A percentile compares a stretch with the other conserved stretches of the same genome.
Evolutionary conservation across 1,140 invertebrate species (phyloP).

Genomic region (Aphelinus atriplicis): DNA sequence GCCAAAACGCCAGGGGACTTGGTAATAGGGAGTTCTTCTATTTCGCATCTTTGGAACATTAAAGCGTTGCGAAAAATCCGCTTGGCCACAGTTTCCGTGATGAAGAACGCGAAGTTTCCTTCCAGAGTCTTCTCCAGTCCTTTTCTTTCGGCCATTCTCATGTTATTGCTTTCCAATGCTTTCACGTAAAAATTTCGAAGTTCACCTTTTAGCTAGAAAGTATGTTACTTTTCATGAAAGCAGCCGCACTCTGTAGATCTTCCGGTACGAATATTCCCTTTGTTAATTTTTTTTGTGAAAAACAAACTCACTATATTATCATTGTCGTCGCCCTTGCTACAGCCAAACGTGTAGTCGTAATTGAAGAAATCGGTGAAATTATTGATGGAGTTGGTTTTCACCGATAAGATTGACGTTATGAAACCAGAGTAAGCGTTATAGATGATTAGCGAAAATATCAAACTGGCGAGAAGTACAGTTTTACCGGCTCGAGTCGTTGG

Average conservation of each 20-base stretch:
- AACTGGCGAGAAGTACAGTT: conserved; percentile 67
- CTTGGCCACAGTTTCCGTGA: conserved; percentile 60
- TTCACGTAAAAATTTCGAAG: conserved; percentile 61
- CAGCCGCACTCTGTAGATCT: too few relatives aligned
- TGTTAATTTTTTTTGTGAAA: not conserved
- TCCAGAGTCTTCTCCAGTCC: conserved; percentile 58
- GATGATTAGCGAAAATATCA: conserved; percentile 70
- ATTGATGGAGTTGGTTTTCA: conserved; percentile 68
- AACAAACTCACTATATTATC: conserved; percentile 57
- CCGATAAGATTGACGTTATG: conserved; percentile 73
- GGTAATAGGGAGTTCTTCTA: conserved; percentile 57
- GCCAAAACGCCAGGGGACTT: conserved; percentile 56
- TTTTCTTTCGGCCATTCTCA: conserved; percentile 53
- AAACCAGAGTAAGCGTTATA: conserved; percentile 73
- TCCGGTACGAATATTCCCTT: not conserved
- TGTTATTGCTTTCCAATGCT: conserved; percentile 59
- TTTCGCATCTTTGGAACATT: conserved; percentile 58
- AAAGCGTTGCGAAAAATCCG: conserved; percentile 56
- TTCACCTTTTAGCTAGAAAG: conserved; percentile 18
- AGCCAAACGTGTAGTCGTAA: conserved; percentile 71
- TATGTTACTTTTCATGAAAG: too few relatives aligned
- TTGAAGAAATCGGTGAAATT: conserved; percentile 69
- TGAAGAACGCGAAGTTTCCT: conserved; percentile 63
- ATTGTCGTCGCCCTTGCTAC: conserved; percentile 61
- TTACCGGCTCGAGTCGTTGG: conserved; percentile 69